Conservation (phyloP, 1,140 invertebrate species). For the Aphaenogaster rudis region DNA sequence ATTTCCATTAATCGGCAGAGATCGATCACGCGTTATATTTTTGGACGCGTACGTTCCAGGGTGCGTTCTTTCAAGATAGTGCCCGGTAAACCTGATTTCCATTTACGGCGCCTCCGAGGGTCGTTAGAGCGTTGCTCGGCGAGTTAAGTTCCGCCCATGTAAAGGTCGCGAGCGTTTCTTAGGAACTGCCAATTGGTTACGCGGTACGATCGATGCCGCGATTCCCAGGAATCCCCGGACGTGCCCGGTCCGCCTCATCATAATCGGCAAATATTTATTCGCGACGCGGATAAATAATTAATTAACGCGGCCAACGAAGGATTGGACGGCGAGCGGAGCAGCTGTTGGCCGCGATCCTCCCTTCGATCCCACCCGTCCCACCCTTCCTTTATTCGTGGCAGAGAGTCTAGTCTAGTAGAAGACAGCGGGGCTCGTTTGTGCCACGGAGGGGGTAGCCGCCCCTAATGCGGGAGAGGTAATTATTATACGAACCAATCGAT, state of each 20-base stretch:
- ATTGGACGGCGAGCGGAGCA: conserved; percentile 68
- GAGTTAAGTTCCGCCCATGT: conserved; percentile 39
- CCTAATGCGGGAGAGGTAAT: conserved; percentile 84
- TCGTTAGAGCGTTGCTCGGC: conserved; percentile 44
- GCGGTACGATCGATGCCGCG: conserved; percentile 61
- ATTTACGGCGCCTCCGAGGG: conserved; percentile 31
- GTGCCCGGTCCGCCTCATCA: conserved; percentile 36
- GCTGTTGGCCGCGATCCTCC: conserved; percentile 56
- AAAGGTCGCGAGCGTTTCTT: conserved; percentile 59
- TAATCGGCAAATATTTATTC: conserved; percentile 72
- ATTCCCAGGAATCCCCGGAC: conserved; percentile 57
- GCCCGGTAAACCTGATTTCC: conserved; percentile 23
- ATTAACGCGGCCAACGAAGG: conserved; percentile 69
- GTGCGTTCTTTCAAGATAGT: background rate
- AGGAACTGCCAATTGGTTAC: conserved; percentile 65
- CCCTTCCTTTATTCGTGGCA: conserved; percentile 48
- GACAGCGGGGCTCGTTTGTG: conserved; percentile 69
- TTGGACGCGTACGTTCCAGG: no score
- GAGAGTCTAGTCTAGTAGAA: conserved; percentile 73
- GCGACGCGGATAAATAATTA: conserved; percentile 75
- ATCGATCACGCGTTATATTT: background rate
- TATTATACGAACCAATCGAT: conserved; percentile 85
- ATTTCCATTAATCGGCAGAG: conserved; percentile 1
- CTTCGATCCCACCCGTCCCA: conserved; percentile 31
- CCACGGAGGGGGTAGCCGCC: conserved; percentile 77